Percentiles rank a stretch among this genome's conserved stretches.
These are phyloP conservation scores for Python bivittatus DNA, from an alignment of 2,113 vertebrate genomes.

Conservation along the genomic window DNA sequence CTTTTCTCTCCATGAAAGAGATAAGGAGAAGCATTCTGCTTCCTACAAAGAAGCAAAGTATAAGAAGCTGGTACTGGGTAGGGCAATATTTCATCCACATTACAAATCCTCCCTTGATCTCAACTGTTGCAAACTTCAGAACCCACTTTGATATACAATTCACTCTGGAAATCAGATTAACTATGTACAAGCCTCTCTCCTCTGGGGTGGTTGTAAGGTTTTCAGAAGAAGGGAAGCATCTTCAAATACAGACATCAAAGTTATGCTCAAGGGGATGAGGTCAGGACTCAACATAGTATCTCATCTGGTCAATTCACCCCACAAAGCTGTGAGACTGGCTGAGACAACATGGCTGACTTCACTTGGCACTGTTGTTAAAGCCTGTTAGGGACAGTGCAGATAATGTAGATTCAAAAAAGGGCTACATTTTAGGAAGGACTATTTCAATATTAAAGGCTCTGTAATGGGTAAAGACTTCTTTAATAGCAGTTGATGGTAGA, in stretches of 20 bases:
- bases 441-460: not conserved
- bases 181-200: not conserved
- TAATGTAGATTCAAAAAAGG: not conserved
- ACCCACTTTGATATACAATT: not conserved
- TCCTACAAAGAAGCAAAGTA: not conserved
- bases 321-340: not conserved
- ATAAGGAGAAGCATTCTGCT: not conserved
- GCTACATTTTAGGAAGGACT: too few species aligned
- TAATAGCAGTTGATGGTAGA: not conserved
- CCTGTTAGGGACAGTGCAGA: not conserved
- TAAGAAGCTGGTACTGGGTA: not conserved
- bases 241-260: not conserved
- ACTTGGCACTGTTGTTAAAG: not conserved
- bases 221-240: not conserved
- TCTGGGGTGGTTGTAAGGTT: not conserved
- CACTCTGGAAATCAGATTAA: not conserved
- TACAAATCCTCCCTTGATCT: not conserved
- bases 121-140: not conserved
- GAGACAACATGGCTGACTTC: not conserved
- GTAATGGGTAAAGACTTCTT: not conserved
- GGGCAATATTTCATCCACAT: not conserved
- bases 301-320: not conserved
- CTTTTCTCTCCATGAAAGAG: not conserved
- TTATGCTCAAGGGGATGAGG: not conserved
- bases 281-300: not conserved